Base-by-base conservation (phyloP, 2,113 vertebrate species). In the Scortum barcoo region DNA sequence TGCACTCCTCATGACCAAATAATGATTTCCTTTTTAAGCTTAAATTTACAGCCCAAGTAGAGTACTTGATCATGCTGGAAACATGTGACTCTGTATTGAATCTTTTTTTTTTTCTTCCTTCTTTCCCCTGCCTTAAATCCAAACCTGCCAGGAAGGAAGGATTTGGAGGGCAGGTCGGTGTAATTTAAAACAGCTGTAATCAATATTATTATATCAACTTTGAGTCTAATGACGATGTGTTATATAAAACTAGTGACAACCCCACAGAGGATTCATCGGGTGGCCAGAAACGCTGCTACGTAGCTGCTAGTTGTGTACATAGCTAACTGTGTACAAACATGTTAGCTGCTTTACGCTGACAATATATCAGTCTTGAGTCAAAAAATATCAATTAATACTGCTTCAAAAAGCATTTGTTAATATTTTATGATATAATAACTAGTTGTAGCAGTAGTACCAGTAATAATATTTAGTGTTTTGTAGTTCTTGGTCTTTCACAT, bases 11-110 rank as follows among this genome's bases (percentile, higher is more conserved):
- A 83, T 53, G 54, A n/a, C 46, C 26, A 71, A 67, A 73, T 73
- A 86, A 81, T 74, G 78, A 85, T 56, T 75, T 85, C n/a, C 76
- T 19, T 40, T 75, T 81, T 63, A 67, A 11, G 11, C 69, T 69
- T 46, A 28, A 67, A 72, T 80, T 69, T 40, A 62, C 53, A 19
- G 50, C 58, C 56, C 62, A 20, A 42, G 13, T 6, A 26, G 40
- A 51, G 20, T 28, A 26, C 57, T 46, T 22, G 2, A 26, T 54
- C 38, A 20, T 33, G 70, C 44, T 42, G 61, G 46, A 63, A 44
- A 68, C 12, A 13, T 72, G 63, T 11, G 14, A 36, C 57, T 30
- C 38, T n/a, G 2, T 50, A 46, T 62, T 28, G 12, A 26, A 33
- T 38, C 7, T 54, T 46, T 8, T 33, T 26, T 44, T 33, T 12